A percentile compares a stretch with the other conserved stretches of the same genome.
These are phyloP conservation scores for Polyommatus icarus DNA, from an alignment of 2,888 invertebrate species.

Conservation along the genomic window DNA sequence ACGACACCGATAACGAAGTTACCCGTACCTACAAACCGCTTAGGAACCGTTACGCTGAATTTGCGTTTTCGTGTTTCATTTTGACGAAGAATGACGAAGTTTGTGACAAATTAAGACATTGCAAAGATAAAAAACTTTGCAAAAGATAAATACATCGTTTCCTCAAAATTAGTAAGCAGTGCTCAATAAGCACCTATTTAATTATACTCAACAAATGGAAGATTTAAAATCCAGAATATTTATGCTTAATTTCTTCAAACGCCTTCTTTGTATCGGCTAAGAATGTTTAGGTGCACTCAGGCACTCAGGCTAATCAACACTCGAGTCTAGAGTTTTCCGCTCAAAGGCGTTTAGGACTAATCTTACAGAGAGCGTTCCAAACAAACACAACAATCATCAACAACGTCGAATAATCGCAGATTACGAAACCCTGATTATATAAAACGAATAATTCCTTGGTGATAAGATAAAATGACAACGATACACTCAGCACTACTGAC, in stretches of 20 bases:
- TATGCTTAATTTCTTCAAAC: background rate
- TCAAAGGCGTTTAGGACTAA: background rate
- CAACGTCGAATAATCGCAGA: background rate
- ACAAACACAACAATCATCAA: background rate
- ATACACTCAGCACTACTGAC: background rate
- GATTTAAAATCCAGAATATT: background rate
- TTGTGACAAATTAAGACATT: background rate
- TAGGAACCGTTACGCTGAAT: background rate
- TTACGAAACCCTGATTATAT: background rate
- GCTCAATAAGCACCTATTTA: too few relatives aligned
- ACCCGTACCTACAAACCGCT: background rate
- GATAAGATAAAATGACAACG: background rate
- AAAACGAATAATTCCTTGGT: background rate
- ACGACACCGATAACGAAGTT: background rate
- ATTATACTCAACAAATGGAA: background rate
- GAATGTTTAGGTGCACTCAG: background rate
- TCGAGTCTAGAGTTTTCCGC: conserved; percentile 17
- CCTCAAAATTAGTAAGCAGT: too few relatives aligned
- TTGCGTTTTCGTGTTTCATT: background rate
- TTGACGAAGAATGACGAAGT: background rate
- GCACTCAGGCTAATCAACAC: background rate
- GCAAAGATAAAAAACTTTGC: background rate
- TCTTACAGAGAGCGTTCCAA: background rate
- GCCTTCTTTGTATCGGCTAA: background rate
- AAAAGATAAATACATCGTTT: too few relatives aligned